Conservation (phyloP, 2,113 vertebrate genomes). For the Crotalus horridus region DNA sequence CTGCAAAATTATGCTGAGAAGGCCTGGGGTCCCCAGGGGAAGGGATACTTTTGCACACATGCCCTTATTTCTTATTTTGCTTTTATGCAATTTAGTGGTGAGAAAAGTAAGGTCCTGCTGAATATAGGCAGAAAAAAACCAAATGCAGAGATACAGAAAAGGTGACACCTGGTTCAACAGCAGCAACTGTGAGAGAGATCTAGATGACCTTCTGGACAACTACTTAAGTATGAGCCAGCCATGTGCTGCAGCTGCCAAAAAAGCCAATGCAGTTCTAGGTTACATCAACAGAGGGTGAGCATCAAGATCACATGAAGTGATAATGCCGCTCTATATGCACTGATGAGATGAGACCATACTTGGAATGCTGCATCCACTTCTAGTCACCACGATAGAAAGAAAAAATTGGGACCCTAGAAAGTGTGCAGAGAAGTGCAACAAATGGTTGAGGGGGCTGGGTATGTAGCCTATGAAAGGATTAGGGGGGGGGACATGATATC, state of each 20-base stretch:
- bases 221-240: neutral
- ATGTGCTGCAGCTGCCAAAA: neutral
- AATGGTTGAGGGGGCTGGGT: neutral
- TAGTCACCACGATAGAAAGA: fast-evolving
- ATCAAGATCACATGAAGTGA: neutral
- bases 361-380: neutral
- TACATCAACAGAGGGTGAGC: neutral
- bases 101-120: neutral
- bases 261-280: neutral
- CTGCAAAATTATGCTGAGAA: conserved; percentile 48
- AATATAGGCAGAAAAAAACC: conserved; percentile 9
- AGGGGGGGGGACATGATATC: neutral
- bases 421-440: neutral
- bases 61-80: conserved; percentile 38
- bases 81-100: neutral
- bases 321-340: neutral
- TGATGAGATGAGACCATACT: neutral
- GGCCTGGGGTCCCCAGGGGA: conserved; percentile 53
- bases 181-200: neutral
- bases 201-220: neutral
- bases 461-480: neutral
- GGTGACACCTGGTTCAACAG: neutral
- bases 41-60: conserved; percentile 7
- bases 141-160: neutral
- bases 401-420: neutral